Percentiles rank a stretch among this genome's conserved stretches.
Conservation (phyloP, 2,113 vertebrate species). For the Mungos mungo region DNA sequence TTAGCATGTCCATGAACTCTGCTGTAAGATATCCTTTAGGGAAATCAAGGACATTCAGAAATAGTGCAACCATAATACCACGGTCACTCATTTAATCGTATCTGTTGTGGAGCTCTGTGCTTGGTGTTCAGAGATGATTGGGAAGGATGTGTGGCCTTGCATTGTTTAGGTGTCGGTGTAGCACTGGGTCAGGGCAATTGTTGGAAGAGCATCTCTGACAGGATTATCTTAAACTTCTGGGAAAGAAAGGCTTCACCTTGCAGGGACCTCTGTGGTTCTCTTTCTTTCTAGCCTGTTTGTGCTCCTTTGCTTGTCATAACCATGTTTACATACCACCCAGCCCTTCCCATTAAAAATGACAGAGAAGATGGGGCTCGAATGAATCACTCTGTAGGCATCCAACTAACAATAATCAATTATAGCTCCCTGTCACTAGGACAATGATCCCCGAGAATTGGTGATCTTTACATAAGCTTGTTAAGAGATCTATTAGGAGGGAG, state of each 20-base stretch:
- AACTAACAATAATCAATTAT: constrained; percentile 54
- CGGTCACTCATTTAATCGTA: background rate
- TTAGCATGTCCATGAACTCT: background rate
- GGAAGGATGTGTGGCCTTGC: background rate
- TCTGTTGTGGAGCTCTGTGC: background rate
- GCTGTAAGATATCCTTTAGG: background rate
- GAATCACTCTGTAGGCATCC: constrained; percentile 50
- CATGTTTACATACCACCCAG: constrained; percentile 28
- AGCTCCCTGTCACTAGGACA: constrained; percentile 45
- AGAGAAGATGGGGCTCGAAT: background rate
- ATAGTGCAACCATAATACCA: rapidly evolving
- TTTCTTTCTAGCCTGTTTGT: constrained; percentile 2
- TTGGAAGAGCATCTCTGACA: background rate
- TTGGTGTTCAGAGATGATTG: background rate
- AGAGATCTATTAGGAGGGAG: constrained; percentile 58
- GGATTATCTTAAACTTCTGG: background rate
- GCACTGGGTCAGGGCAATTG: background rate
- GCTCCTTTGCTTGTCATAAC: constrained; percentile 28
- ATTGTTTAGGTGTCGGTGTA: background rate
- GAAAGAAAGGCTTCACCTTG: constrained; percentile 28
- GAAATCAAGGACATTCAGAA: background rate
- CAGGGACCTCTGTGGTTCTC: background rate
- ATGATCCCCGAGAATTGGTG: constrained; percentile 47
- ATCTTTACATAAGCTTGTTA: constrained; percentile 65
- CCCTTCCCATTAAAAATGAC: constrained; percentile 6